Conservation (phyloP, 2,888 invertebrate species). For the Rhogogaster chlorosoma region DNA sequence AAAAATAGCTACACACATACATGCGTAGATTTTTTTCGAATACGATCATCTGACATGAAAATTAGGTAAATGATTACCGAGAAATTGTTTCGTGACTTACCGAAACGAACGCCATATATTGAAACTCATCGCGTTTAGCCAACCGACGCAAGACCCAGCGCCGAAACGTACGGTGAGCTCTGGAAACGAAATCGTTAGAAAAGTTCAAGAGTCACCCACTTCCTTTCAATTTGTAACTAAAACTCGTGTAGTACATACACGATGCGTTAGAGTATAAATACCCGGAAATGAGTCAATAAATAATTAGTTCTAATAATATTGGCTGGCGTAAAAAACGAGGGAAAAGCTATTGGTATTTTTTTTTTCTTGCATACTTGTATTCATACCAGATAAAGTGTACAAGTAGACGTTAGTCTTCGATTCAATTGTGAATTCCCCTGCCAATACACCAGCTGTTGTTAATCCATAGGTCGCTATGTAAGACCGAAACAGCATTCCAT, state of each 20-base stretch:
- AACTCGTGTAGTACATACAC: not conserved
- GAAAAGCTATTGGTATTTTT: too few species aligned
- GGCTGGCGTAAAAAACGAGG: not conserved
- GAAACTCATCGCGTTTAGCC: conserved; percentile 19
- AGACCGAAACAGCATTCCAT: conserved; percentile 76
- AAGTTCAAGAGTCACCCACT: not conserved
- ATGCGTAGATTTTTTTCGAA: not conserved
- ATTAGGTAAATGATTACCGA: not conserved
- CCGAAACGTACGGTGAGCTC: not conserved
- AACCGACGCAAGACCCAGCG: not conserved
- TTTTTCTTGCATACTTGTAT: not conserved
- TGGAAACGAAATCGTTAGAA: not conserved
- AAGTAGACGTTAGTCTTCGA: not conserved
- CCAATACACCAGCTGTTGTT: not conserved
- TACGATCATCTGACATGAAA: not conserved
- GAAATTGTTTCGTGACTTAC: not conserved
- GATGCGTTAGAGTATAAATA: not conserved
- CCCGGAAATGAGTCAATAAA: too few species aligned
- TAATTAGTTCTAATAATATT: too few species aligned
- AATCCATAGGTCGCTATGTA: not conserved
- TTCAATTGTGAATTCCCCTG: not conserved
- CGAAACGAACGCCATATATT: conserved; percentile 21
- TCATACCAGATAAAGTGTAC: not conserved
- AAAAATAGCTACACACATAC: not conserved
- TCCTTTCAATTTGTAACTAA: not conserved